Evolutionary conservation across 2,888 invertebrate species (phyloP), one percentile per base, ranked within the genome.

Genomic region (Leptothorax acervorum): DNA sequence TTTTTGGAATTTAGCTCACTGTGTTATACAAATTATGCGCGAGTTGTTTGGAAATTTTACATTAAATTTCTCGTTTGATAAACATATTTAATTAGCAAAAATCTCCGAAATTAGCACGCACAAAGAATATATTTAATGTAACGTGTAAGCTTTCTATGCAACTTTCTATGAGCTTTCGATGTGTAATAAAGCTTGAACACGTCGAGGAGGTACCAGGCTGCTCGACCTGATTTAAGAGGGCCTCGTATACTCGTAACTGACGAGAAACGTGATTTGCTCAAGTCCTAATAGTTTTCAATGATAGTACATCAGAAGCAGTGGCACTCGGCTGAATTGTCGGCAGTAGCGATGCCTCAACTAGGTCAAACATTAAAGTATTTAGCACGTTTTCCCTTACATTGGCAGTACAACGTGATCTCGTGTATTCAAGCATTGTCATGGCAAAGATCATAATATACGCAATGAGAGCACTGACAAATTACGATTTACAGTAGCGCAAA

Each of bases 291-390:
- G 71, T 81, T 60, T 60, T 81, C 79, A 71, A 71, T 65, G 79
- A 82, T 53, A 63, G 53, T 45, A 65, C 53, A 63, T 82, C 62
- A 53, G 28, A 51, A 51, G 39, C 53, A 75, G 6, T 51, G 31
- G 55, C n/a, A 75, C 45, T 39, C 62, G 81, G 45, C 51, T 62
- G 39, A 5, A 66, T 63, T 39, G 62, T 63, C 74, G 82, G 68
- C 57, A 71, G 48, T 68, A 45, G 18, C 57, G 65, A 66, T 53
- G 53, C 45, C 71, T 82, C 63, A 88, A 87, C 85, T 89, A 71
- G 87, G 87, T 85, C 89, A 85, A 88, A 87, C 66, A 81, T 78
- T 78, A 55, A 81, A 83, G 73, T 82, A 79, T 70, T 84, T 70
- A 71, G 51, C 82, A 68, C 79, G 63, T 76, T 71, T 74, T 60